Base-by-base conservation (phyloP, 2,888 invertebrate species). In the Cryptocheilus praepositus region DNA sequence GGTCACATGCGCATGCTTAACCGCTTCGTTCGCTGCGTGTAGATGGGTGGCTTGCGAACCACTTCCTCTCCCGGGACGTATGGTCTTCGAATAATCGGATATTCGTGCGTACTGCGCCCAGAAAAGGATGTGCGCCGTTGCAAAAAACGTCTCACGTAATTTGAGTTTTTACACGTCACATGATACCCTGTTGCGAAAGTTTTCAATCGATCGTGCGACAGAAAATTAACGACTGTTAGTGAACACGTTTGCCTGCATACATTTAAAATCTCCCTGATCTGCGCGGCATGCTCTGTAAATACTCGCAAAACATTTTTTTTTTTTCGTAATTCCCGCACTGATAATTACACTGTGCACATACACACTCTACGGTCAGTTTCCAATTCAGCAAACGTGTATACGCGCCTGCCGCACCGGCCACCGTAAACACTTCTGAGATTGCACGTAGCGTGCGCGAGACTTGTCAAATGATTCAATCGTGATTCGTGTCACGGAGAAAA, bases 1-100 rank as follows among this genome's bases (percentile, higher is more conserved):
- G 49, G n/a, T 70, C 54, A 45, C 57, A 36, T 36, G 36, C 11
- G 3, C 8, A 11, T 11, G 13, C 36, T 7, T 7, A 36, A 36
- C 36, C 13, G 36, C 36, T 36, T 61, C 65, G 62, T 67, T 49
- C 25, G 28, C 54, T 45, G 36, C 65, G 74, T 73, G 76, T 75
- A 79, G 74, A 77, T 80, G 79, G 78, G 64, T 76, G 76, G 77
- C 73, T 74, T 76, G 80, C 75, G 81, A 82, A 83, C 83, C 82
- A 81, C 82, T 85, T 83, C 85, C 83, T 83, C 36, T 36, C 82
- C 75, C 81, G 79, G 81, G 78, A 81, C 78, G 78, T 74, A 82
- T 81, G 83, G 83, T 85, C 82, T 83, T 83, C 79, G 82, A 83
- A 84, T 83, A 85, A 85, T 85, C 84, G 83, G 84, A 85, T 83